Evolutionary conservation across 2,888 invertebrate genomes (phyloP).

Genomic region (Drosophila aldrichi): DNA sequence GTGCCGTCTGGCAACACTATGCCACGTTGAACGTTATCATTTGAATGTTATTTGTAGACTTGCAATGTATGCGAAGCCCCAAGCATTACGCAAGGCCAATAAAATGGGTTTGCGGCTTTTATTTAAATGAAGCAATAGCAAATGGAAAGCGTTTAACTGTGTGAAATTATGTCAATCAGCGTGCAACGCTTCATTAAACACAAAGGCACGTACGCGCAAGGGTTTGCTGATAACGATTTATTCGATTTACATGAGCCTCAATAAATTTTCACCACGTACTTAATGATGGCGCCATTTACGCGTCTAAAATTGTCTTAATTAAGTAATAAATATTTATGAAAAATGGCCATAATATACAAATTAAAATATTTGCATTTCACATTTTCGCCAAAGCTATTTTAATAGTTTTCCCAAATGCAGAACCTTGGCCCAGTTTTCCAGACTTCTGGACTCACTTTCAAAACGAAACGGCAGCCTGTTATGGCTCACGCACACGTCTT

Average conservation of each 20-base stretch:
- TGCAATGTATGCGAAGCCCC: conserved; percentile 8
- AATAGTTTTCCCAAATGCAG: conserved; percentile 40
- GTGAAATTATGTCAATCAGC: conserved; percentile 65
- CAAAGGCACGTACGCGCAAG: conserved; percentile 54
- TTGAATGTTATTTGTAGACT: conserved; percentile 15
- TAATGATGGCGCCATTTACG: conserved; percentile 64
- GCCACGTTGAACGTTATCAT: background rate
- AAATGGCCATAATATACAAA: background rate
- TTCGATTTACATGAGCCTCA: conserved; percentile 48
- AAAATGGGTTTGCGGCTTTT: conserved; percentile 37
- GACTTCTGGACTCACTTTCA: conserved; percentile 68
- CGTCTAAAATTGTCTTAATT: conserved; percentile 50
- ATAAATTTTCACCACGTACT: conserved; percentile 76
- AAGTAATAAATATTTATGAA: conserved; percentile 25
- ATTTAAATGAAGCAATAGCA: conserved; percentile 59
- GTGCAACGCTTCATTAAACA: conserved; percentile 43
- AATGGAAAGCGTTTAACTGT: conserved; percentile 67
- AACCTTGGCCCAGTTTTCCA: conserved; percentile 63
- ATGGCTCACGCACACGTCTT: conserved; percentile 17
- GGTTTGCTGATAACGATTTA: conserved; percentile 60
- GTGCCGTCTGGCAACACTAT: conserved; percentile 11
- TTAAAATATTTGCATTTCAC: conserved; percentile 16
- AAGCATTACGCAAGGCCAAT: conserved; percentile 48
- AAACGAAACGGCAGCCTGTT: conserved; percentile 32
- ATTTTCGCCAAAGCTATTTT: conserved; percentile 55